These are phyloP conservation scores for Sternotherus odoratus DNA, from an alignment of 2,797 vertebrate species.

Conservation along the genomic window DNA sequence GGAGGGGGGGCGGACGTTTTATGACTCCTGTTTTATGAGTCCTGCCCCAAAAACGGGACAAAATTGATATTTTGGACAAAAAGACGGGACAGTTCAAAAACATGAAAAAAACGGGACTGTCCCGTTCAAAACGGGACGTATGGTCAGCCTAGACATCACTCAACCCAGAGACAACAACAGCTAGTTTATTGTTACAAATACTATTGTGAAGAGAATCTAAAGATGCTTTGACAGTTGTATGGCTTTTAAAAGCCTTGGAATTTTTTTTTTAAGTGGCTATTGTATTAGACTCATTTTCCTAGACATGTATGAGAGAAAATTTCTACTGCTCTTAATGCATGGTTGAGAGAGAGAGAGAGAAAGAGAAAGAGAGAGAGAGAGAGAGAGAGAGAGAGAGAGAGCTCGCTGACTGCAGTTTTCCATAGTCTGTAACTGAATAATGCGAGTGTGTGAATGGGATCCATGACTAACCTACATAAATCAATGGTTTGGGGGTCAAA, in stretches of 20 bases:
- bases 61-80: no score
- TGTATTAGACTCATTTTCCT: neutral
- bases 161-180: neutral
- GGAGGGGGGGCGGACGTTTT: no score
- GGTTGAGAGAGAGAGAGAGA: no score
- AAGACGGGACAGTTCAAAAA: no score
- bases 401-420: fast-evolving
- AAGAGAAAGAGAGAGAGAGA: no score
- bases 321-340: fast-evolving
- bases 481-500: neutral
- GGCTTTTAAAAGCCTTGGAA: neutral
- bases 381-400: no score
- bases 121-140: no score
- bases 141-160: no score
- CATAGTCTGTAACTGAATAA: neutral
- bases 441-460: fast-evolving
- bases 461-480: neutral
- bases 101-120: no score
- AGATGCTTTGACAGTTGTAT: slow-evolving; percentile 2
- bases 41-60: no score
- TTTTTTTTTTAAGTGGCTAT: no score
- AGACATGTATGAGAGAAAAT: neutral
- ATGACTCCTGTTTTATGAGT: no score
- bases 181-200: neutral
- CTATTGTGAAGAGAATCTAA: neutral